Evolutionary conservation across 2,113 vertebrate genomes (phyloP).

Genomic region (Pipa parva): DNA sequence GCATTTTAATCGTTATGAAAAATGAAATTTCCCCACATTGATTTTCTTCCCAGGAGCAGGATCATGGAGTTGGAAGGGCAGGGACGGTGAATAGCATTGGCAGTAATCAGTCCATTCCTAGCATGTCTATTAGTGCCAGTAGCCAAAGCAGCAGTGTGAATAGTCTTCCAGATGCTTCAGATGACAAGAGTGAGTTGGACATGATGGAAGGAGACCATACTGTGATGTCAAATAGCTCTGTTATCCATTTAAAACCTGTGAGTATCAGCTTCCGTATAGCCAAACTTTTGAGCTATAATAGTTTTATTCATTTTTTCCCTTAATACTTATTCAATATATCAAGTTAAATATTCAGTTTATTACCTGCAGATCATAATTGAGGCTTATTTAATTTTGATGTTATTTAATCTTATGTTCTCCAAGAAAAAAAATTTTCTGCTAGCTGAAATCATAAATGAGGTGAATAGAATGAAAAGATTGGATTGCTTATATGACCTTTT

Average conservation of each 20-base stretch:
- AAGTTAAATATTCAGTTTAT: no score
- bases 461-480: no score
- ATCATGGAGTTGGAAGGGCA: slow-evolving; percentile 81
- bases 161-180: slow-evolving; percentile 88
- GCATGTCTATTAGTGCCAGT: slow-evolving; percentile 98
- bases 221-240: slow-evolving; percentile 96
- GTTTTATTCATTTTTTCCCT: no score
- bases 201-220: slow-evolving; percentile 95
- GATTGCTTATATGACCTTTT: no score
- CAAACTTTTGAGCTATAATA: not conserved
- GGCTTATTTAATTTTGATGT: no score
- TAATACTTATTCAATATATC: no score
- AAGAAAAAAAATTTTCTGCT: no score
- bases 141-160: slow-evolving; percentile 98
- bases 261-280: slow-evolving; percentile 40
- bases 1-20: no score
- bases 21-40: not conserved
- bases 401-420: no score
- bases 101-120: slow-evolving; percentile 97
- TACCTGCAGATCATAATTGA: no score
- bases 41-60: slow-evolving; percentile 75
- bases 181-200: slow-evolving; percentile 93
- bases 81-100: slow-evolving; percentile 98
- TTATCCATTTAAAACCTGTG: slow-evolving; percentile 92
- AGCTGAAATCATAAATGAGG: no score